Base-by-base conservation (phyloP, 2,888 invertebrate genomes). In the Nebria salina region DNA sequence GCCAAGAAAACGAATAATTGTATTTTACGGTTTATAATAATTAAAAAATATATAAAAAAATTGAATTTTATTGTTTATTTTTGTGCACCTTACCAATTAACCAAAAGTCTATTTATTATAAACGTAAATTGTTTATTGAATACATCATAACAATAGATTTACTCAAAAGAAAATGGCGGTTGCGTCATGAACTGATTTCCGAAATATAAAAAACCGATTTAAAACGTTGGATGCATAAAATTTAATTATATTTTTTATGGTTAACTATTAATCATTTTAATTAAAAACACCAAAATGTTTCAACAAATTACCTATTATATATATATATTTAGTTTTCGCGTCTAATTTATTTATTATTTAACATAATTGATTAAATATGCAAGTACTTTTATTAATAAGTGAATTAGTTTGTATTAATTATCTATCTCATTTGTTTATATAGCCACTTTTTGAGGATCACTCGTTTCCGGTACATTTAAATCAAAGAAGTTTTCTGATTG, bases 1-100 rank as follows among this genome's bases (percentile, higher is more conserved):
- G 97, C 87, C 99, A 99, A 91, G 99, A 99, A 91, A 97, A 97
- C 89, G 98, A 99, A 93, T 99, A 98, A 95, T 83, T 83, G 82
- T 83, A 82, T 77, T 54, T 72, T 74, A 81, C 80, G 79, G 76
- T 76, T 77, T 82, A 84, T 83, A 83, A 83, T 83, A 83, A 84
- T 83, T 83, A 84, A 83, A 83, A 75, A 80, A 77, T 72, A 77
- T 72, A 8, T 9, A 77, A 76, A 73, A 65, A 20, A 20, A 20
- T 20, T 20, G 20, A 20, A 13, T 65, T 15, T 65, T 65, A 11
- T 41, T 54, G 7, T n/a, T 75, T 65, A n/a, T 65, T 76, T 34
- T 41, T 26, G 66, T 70, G 9, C 15, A 66, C 5, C n/a, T 68
- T 68, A 8, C 20, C 5, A 70, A 70, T 20, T 70, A 13, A 2